A percentile compares a stretch with the other conserved stretches of the same genome.
Evolutionary conservation across 2,888 invertebrate genomes (phyloP).

Genomic region (Beris morrisii): DNA sequence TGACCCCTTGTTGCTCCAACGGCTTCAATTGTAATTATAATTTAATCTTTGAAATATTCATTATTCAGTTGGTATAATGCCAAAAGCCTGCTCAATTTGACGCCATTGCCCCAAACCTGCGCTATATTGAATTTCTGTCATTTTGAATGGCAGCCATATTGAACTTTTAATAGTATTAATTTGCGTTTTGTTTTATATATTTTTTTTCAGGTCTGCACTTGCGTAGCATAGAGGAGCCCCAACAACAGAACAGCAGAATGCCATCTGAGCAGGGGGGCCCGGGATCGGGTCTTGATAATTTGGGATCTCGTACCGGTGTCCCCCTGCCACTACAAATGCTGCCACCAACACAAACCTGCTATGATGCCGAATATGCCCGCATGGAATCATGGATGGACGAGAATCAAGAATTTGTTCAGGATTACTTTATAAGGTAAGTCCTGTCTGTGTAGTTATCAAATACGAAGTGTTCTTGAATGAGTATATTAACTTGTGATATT

Average conservation of each 20-base stretch:
- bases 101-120: too few species aligned
- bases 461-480: too few species aligned
- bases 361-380: slow-evolving; percentile 84
- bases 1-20: too few species aligned
- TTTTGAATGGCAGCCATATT: too few species aligned
- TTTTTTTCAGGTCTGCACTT: slow-evolving; percentile 76
- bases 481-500: too few species aligned
- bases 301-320: slow-evolving; percentile 57
- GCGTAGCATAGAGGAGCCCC: slow-evolving; percentile 82
- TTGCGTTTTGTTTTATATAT: slow-evolving; percentile 35
- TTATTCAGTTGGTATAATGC: too few species aligned
- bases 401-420: slow-evolving; percentile 93
- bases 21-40: too few species aligned
- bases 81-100: too few species aligned
- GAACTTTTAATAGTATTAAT: too few species aligned
- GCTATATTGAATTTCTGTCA: too few species aligned
- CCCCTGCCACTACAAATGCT: slow-evolving; percentile 52
- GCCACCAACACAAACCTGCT: slow-evolving; percentile 57
- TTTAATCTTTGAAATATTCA: too few species aligned
- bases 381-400: slow-evolving; percentile 97
- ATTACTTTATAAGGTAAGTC: slow-evolving; percentile 85
- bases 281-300: slow-evolving; percentile 65
- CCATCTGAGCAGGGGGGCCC: slow-evolving; percentile 67
- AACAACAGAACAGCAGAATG: slow-evolving; percentile 58
- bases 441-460: too few species aligned